Conservation (phyloP, 2,888 invertebrate species). For the Lasiommata megera region DNA sequence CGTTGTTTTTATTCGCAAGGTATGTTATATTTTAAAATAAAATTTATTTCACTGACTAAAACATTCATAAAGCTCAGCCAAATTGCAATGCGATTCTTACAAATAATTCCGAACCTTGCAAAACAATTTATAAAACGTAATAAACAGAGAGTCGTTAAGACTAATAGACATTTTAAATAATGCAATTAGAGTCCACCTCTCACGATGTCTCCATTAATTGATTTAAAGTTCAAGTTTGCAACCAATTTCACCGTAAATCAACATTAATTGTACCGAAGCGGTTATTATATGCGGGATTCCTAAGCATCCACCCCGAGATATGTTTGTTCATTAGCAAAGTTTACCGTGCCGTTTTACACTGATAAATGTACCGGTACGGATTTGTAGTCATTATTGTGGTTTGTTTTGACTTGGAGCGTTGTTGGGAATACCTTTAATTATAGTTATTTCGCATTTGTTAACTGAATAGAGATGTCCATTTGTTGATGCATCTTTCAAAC, state of each 20-base stretch:
- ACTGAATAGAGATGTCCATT: background rate
- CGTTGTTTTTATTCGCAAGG: no score
- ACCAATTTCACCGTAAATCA: conserved; percentile 17
- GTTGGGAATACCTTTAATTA: background rate
- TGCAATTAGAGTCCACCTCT: conserved; percentile 19
- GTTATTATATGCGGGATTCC: conserved; percentile 23
- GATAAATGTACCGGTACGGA: conserved; percentile 18
- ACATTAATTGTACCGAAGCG: conserved; percentile 17
- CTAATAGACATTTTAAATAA: conserved; percentile 22
- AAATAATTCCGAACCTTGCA: no score
- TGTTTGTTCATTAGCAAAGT: conserved; percentile 26
- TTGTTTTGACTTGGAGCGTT: conserved; percentile 1
- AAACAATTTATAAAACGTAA: background rate
- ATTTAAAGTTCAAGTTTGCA: conserved; percentile 20
- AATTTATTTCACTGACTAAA: no score
- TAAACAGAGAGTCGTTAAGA: conserved; percentile 10
- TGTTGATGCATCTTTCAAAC: no score
- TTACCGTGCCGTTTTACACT: conserved; percentile 17
- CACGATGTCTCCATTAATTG: conserved; percentile 29
- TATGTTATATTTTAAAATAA: no score
- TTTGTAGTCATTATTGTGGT: background rate
- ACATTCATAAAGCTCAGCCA: no score
- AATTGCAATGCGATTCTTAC: no score
- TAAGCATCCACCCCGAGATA: conserved; percentile 13
- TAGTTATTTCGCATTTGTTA: background rate